phyloP scores from a whole-genome alignment of 2,888 invertebrate genomes.

The Volucella inflata region DNA sequence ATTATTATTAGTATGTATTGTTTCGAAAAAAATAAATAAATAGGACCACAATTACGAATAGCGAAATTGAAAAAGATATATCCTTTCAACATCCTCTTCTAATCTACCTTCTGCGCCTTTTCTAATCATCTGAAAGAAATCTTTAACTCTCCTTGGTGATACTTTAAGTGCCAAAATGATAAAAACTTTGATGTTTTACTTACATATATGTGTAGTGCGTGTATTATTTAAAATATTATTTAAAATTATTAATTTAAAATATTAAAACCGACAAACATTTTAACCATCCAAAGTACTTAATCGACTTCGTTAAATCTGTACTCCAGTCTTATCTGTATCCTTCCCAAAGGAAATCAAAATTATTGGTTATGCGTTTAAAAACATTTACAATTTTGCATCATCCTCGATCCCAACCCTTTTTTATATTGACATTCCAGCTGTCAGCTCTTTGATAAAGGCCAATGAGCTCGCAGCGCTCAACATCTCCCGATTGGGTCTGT shows the following conservation, averaged over 20 bases:
- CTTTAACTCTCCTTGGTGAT: slow-evolving; percentile 68
- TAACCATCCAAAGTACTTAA: too few relatives aligned
- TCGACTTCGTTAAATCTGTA: too few relatives aligned
- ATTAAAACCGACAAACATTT: background rate
- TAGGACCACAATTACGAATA: slow-evolving; percentile 51
- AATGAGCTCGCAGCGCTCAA: too few relatives aligned
- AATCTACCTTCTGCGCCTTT: slow-evolving; percentile 14
- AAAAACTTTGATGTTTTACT: slow-evolving; percentile 26
- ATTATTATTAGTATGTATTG: slow-evolving; percentile 8
- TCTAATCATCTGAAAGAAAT: slow-evolving; percentile 39
- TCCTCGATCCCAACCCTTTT: too few relatives aligned
- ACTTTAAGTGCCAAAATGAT: slow-evolving; percentile 70
- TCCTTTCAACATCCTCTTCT: slow-evolving; percentile 10
- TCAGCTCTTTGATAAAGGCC: too few relatives aligned
- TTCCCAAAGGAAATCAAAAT: too few relatives aligned
- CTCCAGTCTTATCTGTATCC: too few relatives aligned
- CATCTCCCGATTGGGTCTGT: too few relatives aligned
- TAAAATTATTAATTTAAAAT: slow-evolving; percentile 13
- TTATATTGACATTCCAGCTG: too few relatives aligned
- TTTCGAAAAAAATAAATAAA: slow-evolving; percentile 32
- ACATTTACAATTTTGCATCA: too few relatives aligned
- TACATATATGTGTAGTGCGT: slow-evolving; percentile 35
- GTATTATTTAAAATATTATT: slow-evolving; percentile 23
- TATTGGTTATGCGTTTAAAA: too few relatives aligned
- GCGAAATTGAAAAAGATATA: background rate